A percentile compares a stretch with the other conserved stretches of the same genome.
These are phyloP conservation scores for Progne subis DNA, from an alignment of 2,113 vertebrate genomes.

Conservation along the genomic window DNA sequence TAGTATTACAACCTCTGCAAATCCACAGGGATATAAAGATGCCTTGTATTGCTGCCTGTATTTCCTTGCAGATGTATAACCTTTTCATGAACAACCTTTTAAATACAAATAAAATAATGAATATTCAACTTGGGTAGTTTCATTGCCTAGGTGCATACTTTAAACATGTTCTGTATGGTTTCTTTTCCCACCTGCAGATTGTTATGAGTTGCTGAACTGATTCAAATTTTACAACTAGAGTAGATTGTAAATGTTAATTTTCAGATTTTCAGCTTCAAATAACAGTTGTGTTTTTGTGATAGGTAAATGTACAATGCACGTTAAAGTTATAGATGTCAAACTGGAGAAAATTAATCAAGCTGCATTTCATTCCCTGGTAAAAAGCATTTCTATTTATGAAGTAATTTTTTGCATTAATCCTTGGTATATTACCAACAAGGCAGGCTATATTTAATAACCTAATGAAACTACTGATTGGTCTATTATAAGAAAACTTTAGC, in stretches of 20 bases:
- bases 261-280: slow-evolving; percentile 1
- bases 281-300: neutral
- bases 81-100: neutral
- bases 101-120: neutral
- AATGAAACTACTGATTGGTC: slow-evolving; percentile 30
- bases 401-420: neutral
- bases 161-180: neutral
- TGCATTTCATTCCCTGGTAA: neutral
- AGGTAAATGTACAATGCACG: neutral
- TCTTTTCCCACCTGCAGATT: neutral
- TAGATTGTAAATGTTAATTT: neutral
- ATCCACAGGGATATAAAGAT: neutral
- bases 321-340: neutral
- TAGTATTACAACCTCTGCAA: neutral
- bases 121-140: slow-evolving; percentile 1
- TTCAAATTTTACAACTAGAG: neutral
- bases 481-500: slow-evolving; percentile 41
- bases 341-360: neutral
- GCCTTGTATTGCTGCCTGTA: neutral
- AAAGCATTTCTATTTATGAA: slow-evolving; percentile 19
- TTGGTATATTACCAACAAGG: neutral
- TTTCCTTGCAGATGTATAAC: neutral
- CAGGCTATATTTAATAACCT: slow-evolving; percentile 41
- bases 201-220: neutral
- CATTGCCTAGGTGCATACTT: neutral